These are phyloP conservation scores for Carterocephalus palaemon DNA, from an alignment of 2,888 invertebrate species.

Conservation along the genomic window DNA sequence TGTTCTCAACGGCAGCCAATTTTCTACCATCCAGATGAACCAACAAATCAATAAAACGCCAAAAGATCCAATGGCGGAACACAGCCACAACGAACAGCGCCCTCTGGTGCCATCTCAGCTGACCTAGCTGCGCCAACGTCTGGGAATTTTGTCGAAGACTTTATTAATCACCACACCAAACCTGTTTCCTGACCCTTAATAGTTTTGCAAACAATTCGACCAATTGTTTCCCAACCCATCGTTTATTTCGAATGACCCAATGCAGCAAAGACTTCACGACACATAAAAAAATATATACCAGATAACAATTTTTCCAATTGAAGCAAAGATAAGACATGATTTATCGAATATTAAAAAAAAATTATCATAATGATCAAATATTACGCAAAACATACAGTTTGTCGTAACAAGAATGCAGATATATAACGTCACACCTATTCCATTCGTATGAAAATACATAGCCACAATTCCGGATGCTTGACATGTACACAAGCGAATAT, in stretches of 20 bases:
- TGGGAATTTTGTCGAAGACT: slow-evolving; percentile 37
- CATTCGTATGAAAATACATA: too few relatives aligned
- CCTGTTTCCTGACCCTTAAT: too few relatives aligned
- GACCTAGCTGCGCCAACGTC: slow-evolving; percentile 41
- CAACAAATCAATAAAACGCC: slow-evolving; percentile 33
- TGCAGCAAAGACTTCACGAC: slow-evolving; percentile 5
- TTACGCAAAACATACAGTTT: background rate
- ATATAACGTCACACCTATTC: too few relatives aligned
- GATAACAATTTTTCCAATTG: too few relatives aligned
- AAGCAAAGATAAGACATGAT: too few relatives aligned
- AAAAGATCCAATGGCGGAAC: slow-evolving; percentile 45
- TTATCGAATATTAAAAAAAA: too few relatives aligned
- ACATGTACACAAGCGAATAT: too few relatives aligned
- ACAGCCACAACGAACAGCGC: slow-evolving; percentile 43
- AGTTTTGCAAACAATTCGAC: background rate
- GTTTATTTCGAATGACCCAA: background rate
- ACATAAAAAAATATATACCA: background rate
- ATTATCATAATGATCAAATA: too few relatives aligned
- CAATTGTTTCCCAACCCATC: slow-evolving; percentile 1
- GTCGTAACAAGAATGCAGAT: background rate
- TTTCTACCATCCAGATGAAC: slow-evolving; percentile 1
- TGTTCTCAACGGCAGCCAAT: slow-evolving; percentile 16
- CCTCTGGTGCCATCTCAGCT: slow-evolving; percentile 44
- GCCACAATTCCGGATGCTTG: too few relatives aligned
- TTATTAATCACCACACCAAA: background rate